Percentiles rank a stretch among this genome's conserved stretches.
phyloP scores from a whole-genome alignment of 2,797 vertebrate genomes.

The Eidolon dupreanum region DNA sequence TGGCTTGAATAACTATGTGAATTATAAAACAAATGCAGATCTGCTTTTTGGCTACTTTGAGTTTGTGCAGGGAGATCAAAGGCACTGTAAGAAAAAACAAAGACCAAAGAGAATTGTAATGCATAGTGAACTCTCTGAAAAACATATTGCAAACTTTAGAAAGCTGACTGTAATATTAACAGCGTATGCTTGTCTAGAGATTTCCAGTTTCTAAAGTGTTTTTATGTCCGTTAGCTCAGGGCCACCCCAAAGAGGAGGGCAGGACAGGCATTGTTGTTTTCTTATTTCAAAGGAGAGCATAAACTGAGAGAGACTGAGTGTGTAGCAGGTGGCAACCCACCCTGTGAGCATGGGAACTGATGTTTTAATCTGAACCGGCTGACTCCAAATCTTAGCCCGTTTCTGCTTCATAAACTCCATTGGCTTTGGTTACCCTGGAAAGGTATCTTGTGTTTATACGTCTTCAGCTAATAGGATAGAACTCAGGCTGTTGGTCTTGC shows the following conservation, averaged over 20 bases:
- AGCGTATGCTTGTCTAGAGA: not conserved
- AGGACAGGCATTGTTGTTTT: not conserved
- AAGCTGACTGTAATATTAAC: not conserved
- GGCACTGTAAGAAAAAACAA: constrained; percentile 21
- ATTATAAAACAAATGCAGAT: constrained; percentile 42
- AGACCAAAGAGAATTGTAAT: constrained; percentile 47
- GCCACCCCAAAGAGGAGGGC: not conserved
- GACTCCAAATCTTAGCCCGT: not conserved
- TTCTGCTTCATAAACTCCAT: constrained; percentile 22
- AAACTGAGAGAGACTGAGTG: not conserved
- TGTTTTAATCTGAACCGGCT: not conserved
- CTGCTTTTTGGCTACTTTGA: constrained; percentile 20
- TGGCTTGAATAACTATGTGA: constrained; percentile 26
- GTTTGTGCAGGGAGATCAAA: constrained; percentile 49
- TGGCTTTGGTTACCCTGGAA: constrained; percentile 25
- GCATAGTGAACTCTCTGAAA: constrained; percentile 7
- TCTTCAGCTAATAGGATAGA: not conserved
- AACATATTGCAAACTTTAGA: not conserved
- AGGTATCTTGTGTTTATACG: not conserved
- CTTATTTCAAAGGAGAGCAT: not conserved
- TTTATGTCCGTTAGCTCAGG: not conserved
- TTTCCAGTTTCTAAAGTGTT: not conserved
- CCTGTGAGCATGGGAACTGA: not conserved
- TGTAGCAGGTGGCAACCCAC: not conserved
- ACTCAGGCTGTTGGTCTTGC: not conserved